Conservation (phyloP, 2,113 vertebrate genomes). For the Guaruba guarouba region DNA sequence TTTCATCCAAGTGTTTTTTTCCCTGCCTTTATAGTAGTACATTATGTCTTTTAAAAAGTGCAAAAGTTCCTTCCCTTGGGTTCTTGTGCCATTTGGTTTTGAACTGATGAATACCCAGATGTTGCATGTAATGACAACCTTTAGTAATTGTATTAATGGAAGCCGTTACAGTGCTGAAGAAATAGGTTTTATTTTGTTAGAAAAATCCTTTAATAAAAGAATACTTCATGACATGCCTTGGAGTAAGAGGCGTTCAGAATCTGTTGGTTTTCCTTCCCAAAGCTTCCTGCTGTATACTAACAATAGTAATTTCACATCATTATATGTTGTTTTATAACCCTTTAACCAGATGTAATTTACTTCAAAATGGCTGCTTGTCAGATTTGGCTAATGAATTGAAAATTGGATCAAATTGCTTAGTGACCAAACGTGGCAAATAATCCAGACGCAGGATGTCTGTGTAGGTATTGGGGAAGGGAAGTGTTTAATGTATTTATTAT, state of each 20-base stretch:
- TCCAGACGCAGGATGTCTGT: not conserved
- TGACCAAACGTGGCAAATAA: not conserved
- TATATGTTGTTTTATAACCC: not conserved
- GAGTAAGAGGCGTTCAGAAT: not conserved
- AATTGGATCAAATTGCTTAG: not conserved
- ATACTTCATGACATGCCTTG: not conserved
- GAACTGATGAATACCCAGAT: not conserved
- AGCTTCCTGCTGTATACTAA: not conserved
- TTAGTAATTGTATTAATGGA: not conserved
- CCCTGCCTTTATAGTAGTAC: not conserved
- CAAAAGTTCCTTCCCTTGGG: not conserved
- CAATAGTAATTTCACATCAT: not conserved
- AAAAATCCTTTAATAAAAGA: not conserved
- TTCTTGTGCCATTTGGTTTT: not conserved
- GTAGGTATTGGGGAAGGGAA: not conserved
- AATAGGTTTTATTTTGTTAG: not conserved
- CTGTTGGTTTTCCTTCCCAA: not conserved
- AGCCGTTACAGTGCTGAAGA: not conserved
- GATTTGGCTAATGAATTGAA: not conserved
- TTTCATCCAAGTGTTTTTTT: not conserved
- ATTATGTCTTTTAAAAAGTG: not conserved
- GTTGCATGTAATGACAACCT: not conserved
- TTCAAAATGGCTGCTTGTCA: not conserved
- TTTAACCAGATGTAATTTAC: not conserved
- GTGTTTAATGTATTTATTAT: not conserved